Percentiles rank a stretch among this genome's conserved stretches.
Evolutionary conservation across 2,797 vertebrate species (phyloP).

Genomic region (Gorsachius magnificus): DNA sequence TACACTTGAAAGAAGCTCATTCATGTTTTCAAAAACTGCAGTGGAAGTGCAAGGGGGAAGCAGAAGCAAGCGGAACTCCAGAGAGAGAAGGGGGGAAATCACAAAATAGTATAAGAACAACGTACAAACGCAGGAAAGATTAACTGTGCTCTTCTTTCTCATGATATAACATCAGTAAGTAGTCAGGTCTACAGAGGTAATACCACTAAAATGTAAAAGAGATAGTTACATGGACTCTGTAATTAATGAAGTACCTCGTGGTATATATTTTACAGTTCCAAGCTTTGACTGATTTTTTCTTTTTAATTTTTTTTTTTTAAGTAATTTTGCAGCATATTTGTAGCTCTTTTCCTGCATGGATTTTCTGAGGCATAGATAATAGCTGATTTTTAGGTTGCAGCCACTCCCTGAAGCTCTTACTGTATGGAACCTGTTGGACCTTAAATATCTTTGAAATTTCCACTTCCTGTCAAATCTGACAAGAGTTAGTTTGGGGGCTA

Average conservation of each 20-base stretch:
- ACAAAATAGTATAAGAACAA: background rate
- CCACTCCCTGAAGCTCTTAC: background rate
- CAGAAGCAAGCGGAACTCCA: background rate
- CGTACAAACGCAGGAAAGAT: background rate
- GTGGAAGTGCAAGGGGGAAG: background rate
- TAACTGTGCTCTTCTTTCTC: background rate
- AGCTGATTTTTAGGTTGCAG: background rate
- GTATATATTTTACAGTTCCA: background rate
- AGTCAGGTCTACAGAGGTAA: background rate
- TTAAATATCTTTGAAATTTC: background rate
- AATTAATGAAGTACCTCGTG: background rate
- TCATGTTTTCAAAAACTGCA: background rate
- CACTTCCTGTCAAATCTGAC: background rate
- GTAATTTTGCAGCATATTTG: background rate
- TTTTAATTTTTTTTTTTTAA: background rate
- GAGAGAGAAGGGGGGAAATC: background rate
- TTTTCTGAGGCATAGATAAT: background rate
- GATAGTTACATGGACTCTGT: background rate
- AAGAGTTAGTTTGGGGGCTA: background rate
- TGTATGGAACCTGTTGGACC: background rate
- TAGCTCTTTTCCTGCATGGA: background rate
- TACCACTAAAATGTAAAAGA: background rate
- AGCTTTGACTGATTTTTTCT: background rate
- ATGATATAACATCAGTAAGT: background rate
- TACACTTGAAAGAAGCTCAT: background rate